phyloP scores from a whole-genome alignment of 1,140 invertebrate genomes.

The Agrilus planipennis region DNA sequence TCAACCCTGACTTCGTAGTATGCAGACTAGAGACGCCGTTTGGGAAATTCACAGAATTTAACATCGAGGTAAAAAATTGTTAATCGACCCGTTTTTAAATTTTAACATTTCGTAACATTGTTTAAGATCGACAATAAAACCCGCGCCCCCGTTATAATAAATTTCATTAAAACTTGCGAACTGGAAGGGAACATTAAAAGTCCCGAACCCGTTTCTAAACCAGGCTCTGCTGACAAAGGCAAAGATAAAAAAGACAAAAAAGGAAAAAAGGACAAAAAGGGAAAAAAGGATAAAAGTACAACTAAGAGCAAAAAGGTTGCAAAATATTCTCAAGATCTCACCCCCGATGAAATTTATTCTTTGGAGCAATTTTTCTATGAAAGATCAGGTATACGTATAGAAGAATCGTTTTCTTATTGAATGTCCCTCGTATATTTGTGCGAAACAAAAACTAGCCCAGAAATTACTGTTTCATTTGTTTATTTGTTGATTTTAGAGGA shows the following conservation, averaged over 20 bases:
- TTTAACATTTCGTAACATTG: background rate
- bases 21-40: slow-evolving; percentile 10
- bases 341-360: slow-evolving; percentile 7
- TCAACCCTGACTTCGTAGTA: slow-evolving; percentile 12
- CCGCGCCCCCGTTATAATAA: slow-evolving; percentile 5
- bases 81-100: background rate
- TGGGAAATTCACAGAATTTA: slow-evolving; percentile 9
- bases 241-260: slow-evolving; percentile 7
- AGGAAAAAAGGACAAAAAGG: slow-evolving; percentile 3
- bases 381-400: slow-evolving; percentile 4
- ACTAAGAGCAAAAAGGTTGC: slow-evolving; percentile 1
- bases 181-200: slow-evolving; percentile 7
- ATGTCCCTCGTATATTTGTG: no score
- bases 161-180: slow-evolving; percentile 14
- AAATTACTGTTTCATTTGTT: background rate
- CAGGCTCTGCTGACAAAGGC: no score
- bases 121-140: slow-evolving; percentile 12
- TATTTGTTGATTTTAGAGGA: background rate
- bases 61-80: slow-evolving; percentile 14
- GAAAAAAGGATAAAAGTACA: slow-evolving; percentile 5
- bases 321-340: slow-evolving; percentile 10
- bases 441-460: no score
- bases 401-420: background rate
- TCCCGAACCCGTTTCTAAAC: background rate
- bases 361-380: slow-evolving; percentile 8